Base-by-base conservation (phyloP, 2,888 invertebrate species). In the Homarus gammarus region DNA sequence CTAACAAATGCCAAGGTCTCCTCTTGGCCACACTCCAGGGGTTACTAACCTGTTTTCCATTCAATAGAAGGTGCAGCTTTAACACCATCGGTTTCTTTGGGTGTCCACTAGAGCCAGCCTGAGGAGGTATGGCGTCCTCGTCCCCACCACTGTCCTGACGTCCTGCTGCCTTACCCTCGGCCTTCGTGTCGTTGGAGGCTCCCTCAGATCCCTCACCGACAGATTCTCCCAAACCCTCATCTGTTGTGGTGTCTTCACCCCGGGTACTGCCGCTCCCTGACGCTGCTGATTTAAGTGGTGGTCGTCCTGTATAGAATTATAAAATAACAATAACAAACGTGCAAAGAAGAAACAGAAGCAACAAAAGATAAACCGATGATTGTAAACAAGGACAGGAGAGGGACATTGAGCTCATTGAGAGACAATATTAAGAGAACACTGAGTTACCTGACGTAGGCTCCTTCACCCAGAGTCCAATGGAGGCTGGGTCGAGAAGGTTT, bases 41-140 rank as follows among this genome's bases (percentile, higher is more conserved):
- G 97, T 90, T 95, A 68, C 97, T 95, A 0, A 95, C 94, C 27
- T 96, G 96, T 81, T 95, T 92, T 49, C 90, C 92, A 33, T 15
- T 82, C 27, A 92, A 70, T 72, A 97, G 96, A 81, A 96, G 95
- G 93, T 97, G 96, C 0, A 98, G 95, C 92, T 95, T 96, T 92
- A 94, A 95, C 1, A 94, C 93, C 84, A 96, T 94, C 91, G 95
- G 95, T n/a, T 93, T 93, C 91, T 94, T 94, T 75, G 95, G 94
- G 90, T 94, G 93, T 77, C 94, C 93, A 93, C 94, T 95, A 38
- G 94, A 93, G 81, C 83, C 84, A 12, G 87, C 51, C 38, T 73
- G 84, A 27, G 84, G 61, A 18, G 51, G 82, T 6, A 81, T 68
- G n/a, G 33, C 40, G 10, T 40, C 68, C 12, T 82, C 36, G 22